Evolutionary conservation across 2,888 invertebrate genomes (phyloP), one percentile per base, ranked within the genome.

Genomic region (Dyspetes luteomarginatus): DNA sequence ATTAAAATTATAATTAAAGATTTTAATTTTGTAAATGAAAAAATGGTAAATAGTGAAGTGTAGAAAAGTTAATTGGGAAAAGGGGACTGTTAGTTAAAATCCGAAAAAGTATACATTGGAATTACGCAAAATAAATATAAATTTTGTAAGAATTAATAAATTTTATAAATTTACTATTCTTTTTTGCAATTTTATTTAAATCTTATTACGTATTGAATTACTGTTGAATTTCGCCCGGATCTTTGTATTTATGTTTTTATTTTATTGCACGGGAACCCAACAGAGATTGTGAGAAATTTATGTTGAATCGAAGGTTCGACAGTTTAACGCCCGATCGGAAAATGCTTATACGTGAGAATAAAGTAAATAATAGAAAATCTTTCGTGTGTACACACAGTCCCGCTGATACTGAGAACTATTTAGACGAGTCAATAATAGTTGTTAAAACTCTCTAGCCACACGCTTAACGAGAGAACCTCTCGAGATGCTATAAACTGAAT

Each of bases 341-440:
- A 36, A 48, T 26, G 60, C 19, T 12, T 24, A 12, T 36, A 36
- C 28, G 28, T 55, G 73, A 73, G 52, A 64, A 73, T 55, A 22
- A 26, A 41, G 50, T 15, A 28, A 17, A 64, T 43, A 55, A 64
- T 64, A 28, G 50, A 73, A 73, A 73, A 52, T 52, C 52, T 52
- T 22, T 73, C 52, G n/a, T 73, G 64, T 55, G 72, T 62, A 28
- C 26, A n/a, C 36, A 55, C n/a, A n/a, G n/a, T n/a, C n/a, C n/a
- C n/a, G 55, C 41, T 24, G 24, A 9, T 45, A 52, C n/a, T 41
- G 28, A 41, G 71, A 36, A 60, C 28, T 65, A 41, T 56, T 41
- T 41, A 65, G 48, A n/a, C n/a, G n/a, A 78, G 67, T 73, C 68
- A 68, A 78, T n/a, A n/a, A n/a, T 73, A 68, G 30, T 72, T 72